Evolutionary conservation across 2,113 vertebrate genomes (phyloP), one percentile per base, ranked within the genome.

Genomic region (Neodontobutis hainanensis): DNA sequence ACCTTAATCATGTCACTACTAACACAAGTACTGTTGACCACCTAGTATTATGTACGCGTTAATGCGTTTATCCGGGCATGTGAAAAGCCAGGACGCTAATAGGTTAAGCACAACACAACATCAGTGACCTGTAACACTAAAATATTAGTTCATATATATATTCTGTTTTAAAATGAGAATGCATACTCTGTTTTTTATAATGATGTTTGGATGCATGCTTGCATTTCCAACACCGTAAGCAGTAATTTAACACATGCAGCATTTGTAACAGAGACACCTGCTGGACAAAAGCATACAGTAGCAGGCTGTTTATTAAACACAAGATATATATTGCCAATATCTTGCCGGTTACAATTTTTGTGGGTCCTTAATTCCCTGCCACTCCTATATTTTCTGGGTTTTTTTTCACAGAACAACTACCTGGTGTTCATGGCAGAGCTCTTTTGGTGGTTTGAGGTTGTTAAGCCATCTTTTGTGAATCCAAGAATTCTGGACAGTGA

Each of bases 351-450:
- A 6, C 6, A n/a, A 6, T 16, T n/a, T 68, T 0, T 12, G 6
- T 40, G 12, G 65, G 2, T 27, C 19, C 19, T 3, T 6, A 6
- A 63, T 3, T 3, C 51, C 35, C 5, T 48, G 68, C 58, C 58
- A 43, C 50, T 35, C 3, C 0, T 0, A 72, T 2, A 53, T 58
- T 0, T 74, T 46, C 75, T 2, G 40, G n/a, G n/a, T n/a, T 55
- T 77, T 35, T 64, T 61, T 82, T 68, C 56, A 1, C 89, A 99
- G 97, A 97, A 94, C 76, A 99, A 98, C 88, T 98, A 96, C 87
- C 91, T 99, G 91, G 97, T 95, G 75, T 99, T 99, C 87, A 94
- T 98, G 95, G 97, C 97, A 60, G 97, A 99, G 79, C 91, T 99
- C 66, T 99, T 99, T 85, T 95, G 93, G 94, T 98, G 96, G 96